Base-by-base conservation (phyloP, 2,797 vertebrate genomes). In the Semotilus atromaculatus region DNA sequence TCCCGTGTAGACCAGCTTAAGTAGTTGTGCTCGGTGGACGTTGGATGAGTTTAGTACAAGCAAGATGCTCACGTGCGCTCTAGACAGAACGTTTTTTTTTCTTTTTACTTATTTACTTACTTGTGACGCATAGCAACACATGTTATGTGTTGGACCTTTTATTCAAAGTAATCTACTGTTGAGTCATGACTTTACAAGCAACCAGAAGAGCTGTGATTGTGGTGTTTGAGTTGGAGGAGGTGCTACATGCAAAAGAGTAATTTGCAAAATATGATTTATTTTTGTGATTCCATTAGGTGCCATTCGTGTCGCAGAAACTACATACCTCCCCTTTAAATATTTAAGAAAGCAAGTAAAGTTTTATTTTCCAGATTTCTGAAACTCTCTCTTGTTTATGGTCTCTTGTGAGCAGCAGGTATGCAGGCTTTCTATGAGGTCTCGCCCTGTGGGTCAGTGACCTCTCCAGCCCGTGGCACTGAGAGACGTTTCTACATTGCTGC, bases 401-500 rank as follows among this genome's bases (percentile, higher is more conserved):
- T 60, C 3, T 73, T 7, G 21, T 73, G 75, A 87, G 70, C 90
- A 97, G 96, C 93, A 88, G 96, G 96, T 26, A 96, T 97, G 96
- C 93, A 94, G 88, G 96, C 93, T 0, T 91, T 96, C 4, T 97
- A 96, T 72, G 90, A 93, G 31, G 94, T 97, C 64, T 91, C 88
- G 34, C 79, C 79, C 64, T 97, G 96, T 90, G 90, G 88, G 31
- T 82, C 55, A 16, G 83, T 67, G 83, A 9, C 58, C n/a, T 23
- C 79, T 64, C 82, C 93, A 51, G 85, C 80, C 29, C 31, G 89
- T 79, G 92, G 92, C 72, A 89, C 62, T 7, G 90, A 89, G 31
- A 94, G 94, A 85, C 93, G 0, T 85, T 96, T 96, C 64, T 97
- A 93, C 84, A 95, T 97, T 0, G 94, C 96, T 83, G 96, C 95